A percentile compares a stretch with the other conserved stretches of the same genome.
Conservation (phyloP, 2,888 invertebrate genomes). For the Drosophila antonietae region DNA sequence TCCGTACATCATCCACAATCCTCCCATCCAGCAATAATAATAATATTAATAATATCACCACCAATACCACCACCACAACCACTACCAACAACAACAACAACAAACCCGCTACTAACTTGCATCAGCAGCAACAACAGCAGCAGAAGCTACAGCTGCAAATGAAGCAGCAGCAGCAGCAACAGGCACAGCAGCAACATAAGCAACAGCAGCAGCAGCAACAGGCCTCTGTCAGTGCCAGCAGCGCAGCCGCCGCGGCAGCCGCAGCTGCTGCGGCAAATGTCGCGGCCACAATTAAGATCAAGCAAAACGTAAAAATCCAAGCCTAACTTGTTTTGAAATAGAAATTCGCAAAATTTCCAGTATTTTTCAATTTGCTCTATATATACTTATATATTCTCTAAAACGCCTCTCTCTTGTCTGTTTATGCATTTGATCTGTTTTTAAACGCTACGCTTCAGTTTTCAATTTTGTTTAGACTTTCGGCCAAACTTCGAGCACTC, state of each 20-base stretch:
- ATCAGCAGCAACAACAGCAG: constrained; percentile 84
- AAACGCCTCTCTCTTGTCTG: constrained; percentile 59
- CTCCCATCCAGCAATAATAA: constrained; percentile 75
- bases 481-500: constrained; percentile 27
- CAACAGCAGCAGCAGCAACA: constrained; percentile 83
- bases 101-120: constrained; percentile 80
- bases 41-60: constrained; percentile 64
- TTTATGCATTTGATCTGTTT: constrained; percentile 67
- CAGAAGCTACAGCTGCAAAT: constrained; percentile 82
- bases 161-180: constrained; percentile 69
- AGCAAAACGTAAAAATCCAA: constrained; percentile 82
- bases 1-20: constrained; percentile 82
- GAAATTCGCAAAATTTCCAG: constrained; percentile 34
- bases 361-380: constrained; percentile 47
- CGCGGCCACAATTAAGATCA: constrained; percentile 83
- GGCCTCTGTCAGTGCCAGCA: constrained; percentile 68
- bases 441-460: constrained; percentile 67
- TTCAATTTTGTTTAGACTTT: constrained; percentile 54
- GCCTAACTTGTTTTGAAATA: constrained; percentile 24
- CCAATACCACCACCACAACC: constrained; percentile 55
- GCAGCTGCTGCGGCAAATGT: constrained; percentile 80
- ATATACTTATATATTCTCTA: constrained; percentile 47
- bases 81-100: constrained; percentile 66
- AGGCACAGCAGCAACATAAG: constrained; percentile 73
- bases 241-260: constrained; percentile 82